Percentiles rank a stretch among this genome's conserved stretches.
phyloP scores from a whole-genome alignment of 2,797 vertebrate species.

The Peromyscus aztecus region DNA sequence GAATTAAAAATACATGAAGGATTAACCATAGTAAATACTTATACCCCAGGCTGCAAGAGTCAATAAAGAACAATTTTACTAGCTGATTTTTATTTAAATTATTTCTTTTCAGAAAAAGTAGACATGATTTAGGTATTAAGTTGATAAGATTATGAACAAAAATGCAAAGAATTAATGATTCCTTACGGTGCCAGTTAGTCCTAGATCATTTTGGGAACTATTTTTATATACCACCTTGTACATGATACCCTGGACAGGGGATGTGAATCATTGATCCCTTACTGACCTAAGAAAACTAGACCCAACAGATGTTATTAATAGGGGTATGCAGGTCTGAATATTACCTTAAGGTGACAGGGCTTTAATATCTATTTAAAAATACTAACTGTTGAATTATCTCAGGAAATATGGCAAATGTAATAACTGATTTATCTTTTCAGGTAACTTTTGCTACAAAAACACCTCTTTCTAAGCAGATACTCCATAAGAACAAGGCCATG shows the following conservation, averaged over 20 bases:
- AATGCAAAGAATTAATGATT: not conserved
- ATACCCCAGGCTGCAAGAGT: not conserved
- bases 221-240: not conserved
- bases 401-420: constrained; percentile 16
- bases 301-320: not conserved
- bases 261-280: not conserved
- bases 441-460: constrained; percentile 10
- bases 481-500: not conserved
- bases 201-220: not conserved
- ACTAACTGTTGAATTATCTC: not conserved
- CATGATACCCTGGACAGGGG: not conserved
- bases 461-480: not conserved
- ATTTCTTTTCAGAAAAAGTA: constrained; percentile 37
- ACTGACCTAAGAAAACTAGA: not conserved
- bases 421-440: not conserved
- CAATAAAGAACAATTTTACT: not conserved
- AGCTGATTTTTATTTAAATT: not conserved
- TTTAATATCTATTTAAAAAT: not conserved
- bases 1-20: not conserved
- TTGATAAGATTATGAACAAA: not conserved
- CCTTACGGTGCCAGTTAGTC: not conserved
- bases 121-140: not conserved
- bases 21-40: constrained; percentile 19
- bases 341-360: not conserved
- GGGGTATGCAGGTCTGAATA: not conserved